A percentile compares a stretch with the other conserved stretches of the same genome.
Evolutionary conservation across 2,797 vertebrate genomes (phyloP).

Genomic region (Poecilia velifera): DNA sequence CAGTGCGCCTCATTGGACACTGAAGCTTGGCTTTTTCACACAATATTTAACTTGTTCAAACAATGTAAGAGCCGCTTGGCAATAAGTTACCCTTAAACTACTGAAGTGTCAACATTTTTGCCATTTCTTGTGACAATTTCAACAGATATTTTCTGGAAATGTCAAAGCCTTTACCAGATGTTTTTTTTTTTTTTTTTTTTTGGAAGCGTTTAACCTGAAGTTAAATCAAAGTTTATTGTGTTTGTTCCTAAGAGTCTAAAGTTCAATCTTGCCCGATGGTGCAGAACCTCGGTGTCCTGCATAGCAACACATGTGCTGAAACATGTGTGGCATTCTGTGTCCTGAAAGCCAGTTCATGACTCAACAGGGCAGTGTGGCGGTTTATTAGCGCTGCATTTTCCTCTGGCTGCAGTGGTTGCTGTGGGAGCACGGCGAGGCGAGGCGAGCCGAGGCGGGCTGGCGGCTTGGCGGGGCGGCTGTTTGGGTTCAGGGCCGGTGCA

Average conservation of each 20-base stretch:
- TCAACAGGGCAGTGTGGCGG: constrained; percentile 9
- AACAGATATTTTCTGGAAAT: not conserved
- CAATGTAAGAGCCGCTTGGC: not conserved
- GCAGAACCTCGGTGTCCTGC: not conserved
- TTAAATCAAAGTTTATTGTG: not conserved
- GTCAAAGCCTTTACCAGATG: not conserved
- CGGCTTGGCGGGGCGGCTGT: constrained; percentile 49
- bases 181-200: not conserved
- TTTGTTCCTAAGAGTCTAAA: not conserved
- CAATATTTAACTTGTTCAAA: not conserved
- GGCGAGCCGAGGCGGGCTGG: constrained; percentile 41
- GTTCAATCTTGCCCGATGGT: not conserved
- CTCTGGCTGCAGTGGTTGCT: constrained; percentile 19
- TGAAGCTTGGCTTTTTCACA: not conserved
- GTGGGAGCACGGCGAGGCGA: constrained; percentile 48
- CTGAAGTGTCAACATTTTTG: not conserved
- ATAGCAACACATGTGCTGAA: constrained; percentile 4
- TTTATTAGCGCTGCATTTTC: constrained; percentile 11
- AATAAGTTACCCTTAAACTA: not conserved
- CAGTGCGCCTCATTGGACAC: not conserved
- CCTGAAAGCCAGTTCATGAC: constrained; percentile 9
- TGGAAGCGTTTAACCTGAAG: not conserved
- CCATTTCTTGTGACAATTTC: not conserved
- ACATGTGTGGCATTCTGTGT: constrained; percentile 23
- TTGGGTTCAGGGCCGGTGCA: constrained; percentile 71